Base-by-base conservation (phyloP, 2,797 vertebrate genomes). In the Urosaurus nigricauda region DNA sequence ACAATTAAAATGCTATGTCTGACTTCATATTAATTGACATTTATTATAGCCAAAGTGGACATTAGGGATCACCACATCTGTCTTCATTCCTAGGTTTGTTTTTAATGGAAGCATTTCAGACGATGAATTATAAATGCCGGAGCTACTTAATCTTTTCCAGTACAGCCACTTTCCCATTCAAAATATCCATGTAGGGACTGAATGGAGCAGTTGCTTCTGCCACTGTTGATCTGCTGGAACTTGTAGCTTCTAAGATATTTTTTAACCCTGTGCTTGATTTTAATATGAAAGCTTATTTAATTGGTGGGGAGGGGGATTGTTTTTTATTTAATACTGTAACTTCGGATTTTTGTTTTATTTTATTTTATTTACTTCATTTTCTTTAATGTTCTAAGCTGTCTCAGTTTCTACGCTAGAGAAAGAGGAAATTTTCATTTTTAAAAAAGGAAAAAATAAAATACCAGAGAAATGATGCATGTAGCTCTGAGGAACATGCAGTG, bases 11-110 rank as follows among this genome's bases (percentile, higher is more conserved):
- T 5, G 37, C 2, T 77, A 0, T 24, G 60, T 32, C 51, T 26
- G 65, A n/a, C 0, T 3, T 32, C 29, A 63, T 63, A 60, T 0
- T 29, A 26, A 29, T 74, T 6, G 0, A n/a, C 8, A 43, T 8
- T 51, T 13, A 70, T 21, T 68, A 14, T 1, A 32, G 29, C 43
- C 82, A 83, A 83, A 83, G 16, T n/a, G 70, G 4, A 43, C 37
- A 29, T 83, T 68, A 32, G 4, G 9, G 37, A 47, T 1, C n/a
- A 14, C 63, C 19, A 11, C 13, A 47, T 83, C 37, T 2, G 43
- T 65, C 40, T 32, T 29, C 47, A 32, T 43, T 37, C n/a, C 56
- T n/a, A 6, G 26, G 11, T 32, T 40, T 74, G 70, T 83, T 83
- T 63, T 83, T 70, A 12, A 83, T 40, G 16, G 43, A 83, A 51